Conservation (phyloP, 2,888 invertebrate species). For the Galeruca laticollis region DNA sequence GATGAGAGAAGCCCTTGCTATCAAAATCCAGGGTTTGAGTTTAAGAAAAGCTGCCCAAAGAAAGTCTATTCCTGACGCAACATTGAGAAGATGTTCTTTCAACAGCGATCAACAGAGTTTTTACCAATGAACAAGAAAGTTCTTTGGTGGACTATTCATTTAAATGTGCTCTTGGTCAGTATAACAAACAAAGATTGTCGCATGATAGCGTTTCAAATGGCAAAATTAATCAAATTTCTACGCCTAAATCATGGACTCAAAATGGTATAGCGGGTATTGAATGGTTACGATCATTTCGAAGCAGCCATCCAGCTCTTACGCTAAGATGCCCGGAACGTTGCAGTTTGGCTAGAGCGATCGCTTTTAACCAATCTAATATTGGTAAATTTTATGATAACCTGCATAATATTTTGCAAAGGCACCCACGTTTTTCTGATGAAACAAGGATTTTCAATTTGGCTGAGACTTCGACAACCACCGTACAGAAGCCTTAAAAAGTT, state of each 20-base stretch:
- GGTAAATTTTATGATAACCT: background rate
- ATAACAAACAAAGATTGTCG: background rate
- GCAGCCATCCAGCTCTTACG: slow-evolving; percentile 4
- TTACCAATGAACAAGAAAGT: background rate
- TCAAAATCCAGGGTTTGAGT: too few relatives aligned
- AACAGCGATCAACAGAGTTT: background rate
- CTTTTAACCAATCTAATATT: background rate
- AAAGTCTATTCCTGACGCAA: too few relatives aligned
- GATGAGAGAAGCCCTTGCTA: background rate
- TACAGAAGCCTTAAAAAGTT: slow-evolving; percentile 39
- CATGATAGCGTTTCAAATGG: background rate
- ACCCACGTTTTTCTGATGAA: slow-evolving; percentile 31
- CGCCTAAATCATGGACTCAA: background rate
- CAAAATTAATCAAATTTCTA: background rate
- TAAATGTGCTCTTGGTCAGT: background rate
- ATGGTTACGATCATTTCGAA: slow-evolving; percentile 11
- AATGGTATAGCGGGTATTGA: slow-evolving; percentile 8
- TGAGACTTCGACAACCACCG: slow-evolving; percentile 37
- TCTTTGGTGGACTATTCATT: background rate
- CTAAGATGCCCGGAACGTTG: slow-evolving; percentile 3
- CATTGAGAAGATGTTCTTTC: too few relatives aligned
- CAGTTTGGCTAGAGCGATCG: background rate
- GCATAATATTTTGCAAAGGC: background rate
- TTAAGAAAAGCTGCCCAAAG: too few relatives aligned
- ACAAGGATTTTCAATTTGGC: slow-evolving; percentile 37